Percentiles rank a stretch among this genome's conserved stretches.
These are phyloP conservation scores for Oncorhynchus kisutch DNA, from an alignment of 2,113 vertebrate species.

Conservation along the genomic window DNA sequence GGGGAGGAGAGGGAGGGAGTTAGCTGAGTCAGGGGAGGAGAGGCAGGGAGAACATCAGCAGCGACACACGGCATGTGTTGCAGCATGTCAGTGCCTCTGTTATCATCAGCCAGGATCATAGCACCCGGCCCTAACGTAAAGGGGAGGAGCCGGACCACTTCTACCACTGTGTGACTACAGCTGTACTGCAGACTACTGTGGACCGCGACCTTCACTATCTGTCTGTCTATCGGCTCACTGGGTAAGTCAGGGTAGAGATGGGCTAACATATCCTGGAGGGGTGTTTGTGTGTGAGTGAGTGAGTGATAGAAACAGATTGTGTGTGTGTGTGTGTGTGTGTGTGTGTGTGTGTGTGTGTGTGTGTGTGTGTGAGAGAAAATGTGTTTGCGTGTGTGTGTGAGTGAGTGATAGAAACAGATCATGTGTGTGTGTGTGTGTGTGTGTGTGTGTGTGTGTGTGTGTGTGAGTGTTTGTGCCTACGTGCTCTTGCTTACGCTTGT, in stretches of 20 bases:
- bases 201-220: not conserved
- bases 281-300: not conserved
- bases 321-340: not conserved
- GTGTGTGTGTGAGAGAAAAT: too few species aligned
- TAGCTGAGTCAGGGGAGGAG: slow-evolving; percentile 59
- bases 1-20: slow-evolving; percentile 37
- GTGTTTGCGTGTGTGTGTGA: not conserved
- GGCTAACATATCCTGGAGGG: not conserved
- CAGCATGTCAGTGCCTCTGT: slow-evolving; percentile 56
- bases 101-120: slow-evolving; percentile 44
- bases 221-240: not conserved
- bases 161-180: not conserved
- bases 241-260: not conserved
- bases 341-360: slow-evolving; percentile 14
- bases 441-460: not conserved
- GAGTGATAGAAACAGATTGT: too few species aligned
- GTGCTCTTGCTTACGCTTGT: too few species aligned
- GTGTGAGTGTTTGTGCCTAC: too few species aligned
- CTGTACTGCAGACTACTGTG: too few species aligned
- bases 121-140: not conserved
- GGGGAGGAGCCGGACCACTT: not conserved
- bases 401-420: too few species aligned
- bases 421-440: not conserved
- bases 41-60: slow-evolving; percentile 61
- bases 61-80: slow-evolving; percentile 72